phyloP scores from a whole-genome alignment of 2,888 invertebrate species.

The Caenorhabditis parvicauda region DNA sequence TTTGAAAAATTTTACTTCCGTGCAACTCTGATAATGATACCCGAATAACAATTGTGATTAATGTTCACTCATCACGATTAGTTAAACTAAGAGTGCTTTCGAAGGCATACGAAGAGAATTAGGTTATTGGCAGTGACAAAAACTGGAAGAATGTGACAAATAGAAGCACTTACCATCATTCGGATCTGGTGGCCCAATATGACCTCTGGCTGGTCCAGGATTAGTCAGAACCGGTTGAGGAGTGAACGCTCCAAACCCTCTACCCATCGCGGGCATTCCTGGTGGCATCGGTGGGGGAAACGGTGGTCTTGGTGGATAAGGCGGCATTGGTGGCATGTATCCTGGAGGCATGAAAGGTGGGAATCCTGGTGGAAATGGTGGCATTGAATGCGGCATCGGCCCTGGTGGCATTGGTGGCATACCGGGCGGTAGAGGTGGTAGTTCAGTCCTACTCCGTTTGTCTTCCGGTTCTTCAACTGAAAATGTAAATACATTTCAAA shows the following conservation, averaged over 20 bases:
- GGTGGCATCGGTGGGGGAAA: conserved; percentile 32
- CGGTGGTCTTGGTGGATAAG: neutral
- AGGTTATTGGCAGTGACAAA: no score
- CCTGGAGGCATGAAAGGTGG: conserved; percentile 8
- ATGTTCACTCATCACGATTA: no score
- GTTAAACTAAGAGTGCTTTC: no score
- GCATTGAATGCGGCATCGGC: conserved; percentile 21
- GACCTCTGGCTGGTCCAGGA: conserved; percentile 21
- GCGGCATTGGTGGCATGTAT: conserved; percentile 59
- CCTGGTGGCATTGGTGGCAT: conserved; percentile 26
- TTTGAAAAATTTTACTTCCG: no score
- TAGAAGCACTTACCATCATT: neutral
- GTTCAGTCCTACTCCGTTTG: conserved; percentile 13
- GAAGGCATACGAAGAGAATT: no score
- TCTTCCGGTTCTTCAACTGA: conserved; percentile 26
- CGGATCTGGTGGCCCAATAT: conserved; percentile 11
- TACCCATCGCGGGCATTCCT: conserved; percentile 32
- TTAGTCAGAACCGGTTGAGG: conserved; percentile 7
- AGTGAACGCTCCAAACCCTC: conserved; percentile 16
- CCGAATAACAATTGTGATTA: no score
- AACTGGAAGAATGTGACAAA: no score
- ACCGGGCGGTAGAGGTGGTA: conserved; percentile 43
- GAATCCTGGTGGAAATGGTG: conserved; percentile 30
- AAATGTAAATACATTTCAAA: neutral
- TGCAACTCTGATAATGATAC: no score